Evolutionary conservation across 2,888 invertebrate species (phyloP), one percentile per base, ranked within the genome.

Genomic region (Cheiracanthium punctorium): DNA sequence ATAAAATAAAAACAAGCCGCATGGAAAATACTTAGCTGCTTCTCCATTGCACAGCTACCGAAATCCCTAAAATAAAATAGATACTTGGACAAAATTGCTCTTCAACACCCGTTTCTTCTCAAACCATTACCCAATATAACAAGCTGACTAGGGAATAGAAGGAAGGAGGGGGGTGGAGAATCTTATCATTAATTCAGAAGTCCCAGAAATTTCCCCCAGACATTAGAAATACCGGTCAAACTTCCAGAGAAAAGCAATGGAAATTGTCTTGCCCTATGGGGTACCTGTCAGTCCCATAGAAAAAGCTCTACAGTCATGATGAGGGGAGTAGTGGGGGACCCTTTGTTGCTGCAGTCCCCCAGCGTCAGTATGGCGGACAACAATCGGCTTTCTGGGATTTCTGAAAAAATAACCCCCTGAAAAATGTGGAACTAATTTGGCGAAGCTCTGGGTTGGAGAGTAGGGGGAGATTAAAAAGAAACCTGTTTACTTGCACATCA

Each of bases 351-450:
- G 32, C 32, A 32, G 69, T 74, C 74, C 74, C 37, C 71, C 30
- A 75, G 76, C 70, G 75, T 82, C 82, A 76, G 71, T 32, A 28
- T 37, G 75, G 43, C 75, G 71, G 71, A 33, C 41, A 32, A 84
- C 82, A 84, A 77, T 84, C 48, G 80, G 48, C 52, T 58, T 72
- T 43, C 43, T 72, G 8, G 24, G 17, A 33, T 33, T 20, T 14
- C 41, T 17, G 17, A 29, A 41, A 41, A 48, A 37, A 32, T 65
- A 30, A 30, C 71, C 69, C 74, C 74, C 67, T 30, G 67, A 74
- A 73, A 75, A 81, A 81, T 75, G 75, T 75, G 75, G 70, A 81
- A 81, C 81, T 81, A 81, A 81, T 81, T 81, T 81, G 74, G 74
- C 69, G 69, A 48, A 33, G 69, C 74, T 48, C 12, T 30, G 52